These are phyloP conservation scores for Psophia crepitans DNA, from an alignment of 2,113 vertebrate genomes.

Conservation along the genomic window DNA sequence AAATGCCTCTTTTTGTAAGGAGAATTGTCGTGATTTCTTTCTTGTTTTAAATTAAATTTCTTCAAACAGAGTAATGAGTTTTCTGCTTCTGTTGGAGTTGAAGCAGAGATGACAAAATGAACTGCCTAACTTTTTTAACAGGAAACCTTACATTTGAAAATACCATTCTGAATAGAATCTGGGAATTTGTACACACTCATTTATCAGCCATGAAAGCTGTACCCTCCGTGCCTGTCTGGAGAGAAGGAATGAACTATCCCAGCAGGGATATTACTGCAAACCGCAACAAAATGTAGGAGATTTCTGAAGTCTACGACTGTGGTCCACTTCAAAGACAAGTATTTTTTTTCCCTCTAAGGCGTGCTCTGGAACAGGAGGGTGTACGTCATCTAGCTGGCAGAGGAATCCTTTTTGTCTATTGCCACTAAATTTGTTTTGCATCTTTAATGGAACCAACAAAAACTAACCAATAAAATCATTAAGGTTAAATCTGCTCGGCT, in stretches of 20 bases:
- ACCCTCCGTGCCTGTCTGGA: not conserved
- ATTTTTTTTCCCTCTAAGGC: not conserved
- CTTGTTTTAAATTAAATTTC: constrained; percentile 40
- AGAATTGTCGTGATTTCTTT: not conserved
- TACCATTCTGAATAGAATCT: not conserved
- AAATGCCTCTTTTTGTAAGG: not conserved
- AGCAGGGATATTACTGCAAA: not conserved
- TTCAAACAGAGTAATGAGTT: constrained; percentile 30
- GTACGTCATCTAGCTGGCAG: not conserved
- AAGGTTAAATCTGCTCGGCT: not conserved
- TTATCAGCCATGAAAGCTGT: not conserved
- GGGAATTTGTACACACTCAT: not conserved
- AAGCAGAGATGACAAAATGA: constrained; percentile 43
- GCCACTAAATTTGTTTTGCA: not conserved
- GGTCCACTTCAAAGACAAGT: not conserved
- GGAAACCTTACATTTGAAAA: constrained; percentile 12
- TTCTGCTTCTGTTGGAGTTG: not conserved
- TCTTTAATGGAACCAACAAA: not conserved
- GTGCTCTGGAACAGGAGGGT: not conserved
- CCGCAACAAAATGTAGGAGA: not conserved
- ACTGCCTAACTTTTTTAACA: constrained; percentile 14
- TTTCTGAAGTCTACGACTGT: not conserved
- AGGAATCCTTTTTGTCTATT: not conserved
- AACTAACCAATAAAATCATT: not conserved
- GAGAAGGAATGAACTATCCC: not conserved